Percentiles rank a stretch among this genome's conserved stretches.
Conservation (phyloP, 2,113 vertebrate species). For the Gallinago media region DNA sequence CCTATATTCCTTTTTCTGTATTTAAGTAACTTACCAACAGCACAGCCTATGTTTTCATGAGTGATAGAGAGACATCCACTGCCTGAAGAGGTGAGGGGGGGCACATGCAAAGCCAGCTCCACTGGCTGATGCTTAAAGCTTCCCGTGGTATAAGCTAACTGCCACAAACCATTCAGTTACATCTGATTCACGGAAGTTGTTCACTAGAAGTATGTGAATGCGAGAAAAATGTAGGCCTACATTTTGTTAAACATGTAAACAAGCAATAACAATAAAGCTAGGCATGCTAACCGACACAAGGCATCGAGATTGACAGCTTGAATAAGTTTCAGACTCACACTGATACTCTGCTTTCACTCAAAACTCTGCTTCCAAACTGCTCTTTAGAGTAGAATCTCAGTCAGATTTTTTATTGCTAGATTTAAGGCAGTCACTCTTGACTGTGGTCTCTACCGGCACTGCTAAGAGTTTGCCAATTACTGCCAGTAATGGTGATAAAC, state of each 20-base stretch:
- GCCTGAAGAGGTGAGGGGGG: background rate
- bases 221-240: background rate
- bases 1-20: background rate
- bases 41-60: background rate
- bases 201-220: background rate
- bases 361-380: slow-evolving; percentile 34
- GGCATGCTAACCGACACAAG: slow-evolving; percentile 58
- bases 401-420: background rate
- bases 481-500: slow-evolving; percentile 9
- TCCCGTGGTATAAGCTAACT: background rate
- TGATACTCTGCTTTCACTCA: slow-evolving; percentile 65
- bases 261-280: slow-evolving; percentile 20
- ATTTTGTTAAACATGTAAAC: slow-evolving; percentile 15
- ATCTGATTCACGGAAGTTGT: background rate
- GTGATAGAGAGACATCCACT: background rate
- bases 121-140: background rate
- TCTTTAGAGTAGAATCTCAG: slow-evolving; percentile 8
- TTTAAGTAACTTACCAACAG: slow-evolving; percentile 32
- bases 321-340: slow-evolving; percentile 71
- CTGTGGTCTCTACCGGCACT: background rate
- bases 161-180: background rate
- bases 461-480: background rate
- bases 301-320: slow-evolving; percentile 61
- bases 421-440: background rate
- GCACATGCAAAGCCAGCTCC: background rate